A percentile compares a stretch with the other conserved stretches of the same genome.
Evolutionary conservation across 23 tunicate genomes (phyloP).

Genomic region (Halocynthia aurantium): DNA sequence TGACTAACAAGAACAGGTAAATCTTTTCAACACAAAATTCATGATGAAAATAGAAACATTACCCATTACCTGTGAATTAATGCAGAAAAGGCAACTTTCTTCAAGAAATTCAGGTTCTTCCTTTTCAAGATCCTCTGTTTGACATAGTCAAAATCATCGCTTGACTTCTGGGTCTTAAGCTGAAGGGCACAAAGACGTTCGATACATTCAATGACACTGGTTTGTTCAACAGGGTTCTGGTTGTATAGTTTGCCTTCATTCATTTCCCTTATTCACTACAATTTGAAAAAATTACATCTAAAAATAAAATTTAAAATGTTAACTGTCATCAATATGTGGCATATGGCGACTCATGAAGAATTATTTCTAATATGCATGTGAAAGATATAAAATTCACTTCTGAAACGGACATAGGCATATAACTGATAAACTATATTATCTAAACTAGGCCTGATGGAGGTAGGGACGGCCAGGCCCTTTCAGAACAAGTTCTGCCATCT

Average conservation of each 20-base stretch:
- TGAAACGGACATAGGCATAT: no score
- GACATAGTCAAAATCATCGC: neutral
- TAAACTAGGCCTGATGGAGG: slow-evolving; percentile 2
- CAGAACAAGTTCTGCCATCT: slow-evolving; percentile 12
- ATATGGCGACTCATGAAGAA: neutral
- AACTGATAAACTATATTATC: neutral
- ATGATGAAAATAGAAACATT: neutral
- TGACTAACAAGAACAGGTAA: neutral
- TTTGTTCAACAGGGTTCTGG: neutral
- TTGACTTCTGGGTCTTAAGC: neutral
- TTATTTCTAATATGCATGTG: no score
- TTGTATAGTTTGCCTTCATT: neutral
- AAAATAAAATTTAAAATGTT: no score
- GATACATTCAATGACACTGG: neutral
- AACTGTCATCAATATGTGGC: neutral
- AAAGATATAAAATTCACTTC: no score
- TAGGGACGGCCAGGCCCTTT: slow-evolving; percentile 9
- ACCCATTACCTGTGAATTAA: slow-evolving; percentile 25
- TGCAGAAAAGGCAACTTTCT: slow-evolving; percentile 33
- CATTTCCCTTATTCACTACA: no score
- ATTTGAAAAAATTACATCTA: no score
- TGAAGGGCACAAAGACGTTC: neutral
- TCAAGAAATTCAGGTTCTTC: slow-evolving; percentile 19
- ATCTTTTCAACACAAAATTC: neutral
- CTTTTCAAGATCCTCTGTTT: neutral